Base-by-base conservation (phyloP, 64 coral and sea anemone genomes). In the Pachyseris speciosa region DNA sequence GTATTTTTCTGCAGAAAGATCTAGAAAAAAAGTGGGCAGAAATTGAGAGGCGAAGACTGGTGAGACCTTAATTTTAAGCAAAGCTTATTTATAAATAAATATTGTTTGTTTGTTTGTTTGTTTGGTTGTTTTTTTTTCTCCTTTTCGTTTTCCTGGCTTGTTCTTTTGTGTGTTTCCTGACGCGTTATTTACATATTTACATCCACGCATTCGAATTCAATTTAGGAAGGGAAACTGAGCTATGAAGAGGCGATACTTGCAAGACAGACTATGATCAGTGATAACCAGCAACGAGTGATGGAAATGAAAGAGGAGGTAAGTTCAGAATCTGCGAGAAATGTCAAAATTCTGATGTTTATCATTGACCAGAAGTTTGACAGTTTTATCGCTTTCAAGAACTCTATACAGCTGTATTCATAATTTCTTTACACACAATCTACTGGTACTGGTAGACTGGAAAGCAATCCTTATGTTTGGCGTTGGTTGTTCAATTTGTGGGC, bases 181-280 rank as follows among this genome's bases (percentile, higher is more conserved):
- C 7, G 1, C 11, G 17, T 13, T 20, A 20, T 57, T 57, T 13
- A 17, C 11, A 57, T 16, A 16, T 57, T 16, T 13, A 13, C 11
- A 13, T 0, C 0, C 19, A 4, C 17, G 8, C 28, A 8, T 7
- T 25, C 0, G 5, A 13, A 19, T 49, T n/a, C 49, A 28, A 63
- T 17, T 31, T 30, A 99, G 97, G 97, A 99, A 87, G 97, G 97
- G 38, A 89, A 73, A 40, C 59, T 99, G 11, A 99, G 97, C 74
- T 95, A 99, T 34, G 97, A 99, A 74, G 97, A 99, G 51, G 97
- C 97, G 17, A 99, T 99, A 72, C 55, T 99, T n/a, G 97, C 97
- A 7, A 81, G 97, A 77, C 97, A 99, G 69, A 95, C 79, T 8
- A 47, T 99, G 25, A 95, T 99, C 43, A 99, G 83, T 72, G 93